Percentiles rank a stretch among this genome's conserved stretches.
Evolutionary conservation across 37 sponge, comb jelly and placozoan genomes (phyloP).

Genomic region (Aplysina aerophoba): DNA sequence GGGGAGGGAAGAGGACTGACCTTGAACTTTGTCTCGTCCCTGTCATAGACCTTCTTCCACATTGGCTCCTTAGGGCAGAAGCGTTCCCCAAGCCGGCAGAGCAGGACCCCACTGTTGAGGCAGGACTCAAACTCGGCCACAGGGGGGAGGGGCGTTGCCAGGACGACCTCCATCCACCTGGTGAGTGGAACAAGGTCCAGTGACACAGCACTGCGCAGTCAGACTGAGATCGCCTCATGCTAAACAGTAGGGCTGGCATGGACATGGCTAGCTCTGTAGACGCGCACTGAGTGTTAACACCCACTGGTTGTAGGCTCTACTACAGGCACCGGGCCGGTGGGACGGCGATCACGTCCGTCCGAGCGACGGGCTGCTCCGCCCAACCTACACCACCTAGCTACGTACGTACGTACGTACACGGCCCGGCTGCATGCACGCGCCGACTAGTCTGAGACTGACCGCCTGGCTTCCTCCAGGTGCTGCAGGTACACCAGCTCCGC

Average conservation of each 20-base stretch:
- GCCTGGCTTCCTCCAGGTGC: slow-evolving; percentile 70
- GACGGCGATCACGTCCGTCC: too few relatives aligned
- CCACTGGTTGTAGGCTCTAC: too few relatives aligned
- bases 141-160: slow-evolving; percentile 56
- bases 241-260: too few relatives aligned
- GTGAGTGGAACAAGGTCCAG: neutral
- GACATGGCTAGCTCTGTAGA: too few relatives aligned
- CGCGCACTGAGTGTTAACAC: too few relatives aligned
- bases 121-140: slow-evolving; percentile 59
- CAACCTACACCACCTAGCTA: too few relatives aligned
- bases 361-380: too few relatives aligned
- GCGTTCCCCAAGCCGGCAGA: slow-evolving; percentile 73
- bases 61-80: slow-evolving; percentile 66
- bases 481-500: slow-evolving; percentile 80
- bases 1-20: neutral
- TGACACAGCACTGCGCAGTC: too few relatives aligned
- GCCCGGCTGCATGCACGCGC: too few relatives aligned
- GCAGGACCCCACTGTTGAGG: slow-evolving; percentile 71
- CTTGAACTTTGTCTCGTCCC: slow-evolving; percentile 67
- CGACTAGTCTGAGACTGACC: slow-evolving; percentile 30
- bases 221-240: too few relatives aligned
- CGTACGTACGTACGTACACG: too few relatives aligned
- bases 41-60: slow-evolving; percentile 78
- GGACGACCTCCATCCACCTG: slow-evolving; percentile 77
- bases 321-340: too few relatives aligned